Percentiles rank a stretch among this genome's conserved stretches.
These are phyloP conservation scores for Esperia sulphurella DNA, from an alignment of 2,888 invertebrate genomes.

Conservation along the genomic window DNA sequence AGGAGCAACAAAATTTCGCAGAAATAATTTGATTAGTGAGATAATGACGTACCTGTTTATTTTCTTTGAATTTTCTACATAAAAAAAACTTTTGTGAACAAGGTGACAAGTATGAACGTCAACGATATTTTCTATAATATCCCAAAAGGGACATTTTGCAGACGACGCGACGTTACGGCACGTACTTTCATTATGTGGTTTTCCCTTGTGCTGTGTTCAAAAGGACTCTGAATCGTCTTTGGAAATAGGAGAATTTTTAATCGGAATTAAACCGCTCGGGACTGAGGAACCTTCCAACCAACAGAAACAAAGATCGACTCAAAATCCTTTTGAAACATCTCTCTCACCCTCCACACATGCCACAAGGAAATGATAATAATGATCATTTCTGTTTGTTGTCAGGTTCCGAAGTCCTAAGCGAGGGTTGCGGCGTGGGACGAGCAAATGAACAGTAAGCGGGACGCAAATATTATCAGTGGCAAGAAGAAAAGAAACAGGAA, in stretches of 20 bases:
- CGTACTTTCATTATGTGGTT: constrained; percentile 4
- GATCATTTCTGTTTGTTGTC: constrained; percentile 81
- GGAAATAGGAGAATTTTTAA: constrained; percentile 50
- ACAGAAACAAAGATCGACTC: constrained; percentile 79
- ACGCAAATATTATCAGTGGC: constrained; percentile 18
- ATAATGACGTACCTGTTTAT: too few relatives aligned
- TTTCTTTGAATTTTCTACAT: too few relatives aligned
- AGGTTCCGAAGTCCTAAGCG: constrained; percentile 77
- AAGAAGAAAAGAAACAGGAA: constrained; percentile 20
- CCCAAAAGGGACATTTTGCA: neutral
- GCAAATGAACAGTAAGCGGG: constrained; percentile 48
- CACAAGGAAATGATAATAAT: constrained; percentile 70
- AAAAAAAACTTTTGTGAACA: too few relatives aligned
- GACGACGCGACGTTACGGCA: neutral
- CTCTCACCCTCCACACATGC: constrained; percentile 28
- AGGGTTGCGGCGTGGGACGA: constrained; percentile 52
- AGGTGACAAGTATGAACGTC: too few relatives aligned
- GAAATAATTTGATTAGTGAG: too few relatives aligned
- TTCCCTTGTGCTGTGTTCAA: constrained; percentile 59
- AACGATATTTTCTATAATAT: too few relatives aligned
- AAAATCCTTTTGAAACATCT: constrained; percentile 75
- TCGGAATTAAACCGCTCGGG: constrained; percentile 44
- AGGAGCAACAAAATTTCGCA: too few relatives aligned
- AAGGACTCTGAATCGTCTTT: constrained; percentile 79
- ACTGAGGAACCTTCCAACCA: constrained; percentile 75